phyloP scores from a whole-genome alignment of 2,797 vertebrate species.

The Sebastiscus albofasciatus region DNA sequence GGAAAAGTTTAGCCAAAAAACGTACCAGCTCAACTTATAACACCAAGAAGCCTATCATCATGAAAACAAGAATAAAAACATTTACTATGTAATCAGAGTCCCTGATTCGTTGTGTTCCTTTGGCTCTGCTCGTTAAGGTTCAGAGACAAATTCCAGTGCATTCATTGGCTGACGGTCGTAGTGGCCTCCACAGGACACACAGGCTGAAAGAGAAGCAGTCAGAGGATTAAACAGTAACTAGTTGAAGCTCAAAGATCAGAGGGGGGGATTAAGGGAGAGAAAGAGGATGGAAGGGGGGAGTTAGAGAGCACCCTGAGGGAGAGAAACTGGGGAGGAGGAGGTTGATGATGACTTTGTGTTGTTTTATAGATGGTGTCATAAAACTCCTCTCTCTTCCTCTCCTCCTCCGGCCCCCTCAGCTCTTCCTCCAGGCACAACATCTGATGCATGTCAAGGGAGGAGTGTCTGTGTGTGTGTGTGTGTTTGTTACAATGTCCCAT shows the following conservation, averaged over 20 bases:
- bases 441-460: slow-evolving; percentile 35
- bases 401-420: not conserved
- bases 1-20: too few species aligned
- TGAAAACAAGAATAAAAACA: not conserved
- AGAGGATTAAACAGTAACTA: slow-evolving; percentile 32
- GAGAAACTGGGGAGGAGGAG: not conserved
- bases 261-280: slow-evolving; percentile 21
- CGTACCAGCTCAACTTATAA: too few species aligned
- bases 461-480: not conserved
- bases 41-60: too few species aligned
- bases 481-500: not conserved
- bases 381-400: slow-evolving; percentile 9
- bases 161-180: not conserved
- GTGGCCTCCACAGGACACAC: not conserved
- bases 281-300: not conserved
- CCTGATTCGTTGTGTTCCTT: not conserved
- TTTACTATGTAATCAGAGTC: not conserved
- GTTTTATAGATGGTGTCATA: slow-evolving; percentile 52
- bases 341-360: slow-evolving; percentile 28
- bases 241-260: slow-evolving; percentile 47
- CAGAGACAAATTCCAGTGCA: not conserved
- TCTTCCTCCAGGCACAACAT: slow-evolving; percentile 52
- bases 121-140: too few species aligned
- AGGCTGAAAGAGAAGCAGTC: slow-evolving; percentile 14
- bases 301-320: slow-evolving; percentile 18